Conservation (phyloP, 2,113 vertebrate genomes). For the Drymodes brunneopygia region DNA sequence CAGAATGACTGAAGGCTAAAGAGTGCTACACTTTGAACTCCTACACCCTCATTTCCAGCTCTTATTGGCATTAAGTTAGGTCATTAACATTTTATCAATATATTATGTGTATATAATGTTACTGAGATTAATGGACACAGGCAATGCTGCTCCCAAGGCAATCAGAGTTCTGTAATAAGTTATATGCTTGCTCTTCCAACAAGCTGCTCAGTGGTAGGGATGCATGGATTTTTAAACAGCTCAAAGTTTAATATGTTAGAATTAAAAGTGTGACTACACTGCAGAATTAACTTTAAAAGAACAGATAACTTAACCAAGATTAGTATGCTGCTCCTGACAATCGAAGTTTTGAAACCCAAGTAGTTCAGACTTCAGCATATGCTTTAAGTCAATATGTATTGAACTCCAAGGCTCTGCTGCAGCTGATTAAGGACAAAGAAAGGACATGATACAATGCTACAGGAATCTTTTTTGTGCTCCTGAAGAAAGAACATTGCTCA, state of each 20-base stretch:
- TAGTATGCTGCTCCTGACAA: slow-evolving; percentile 20
- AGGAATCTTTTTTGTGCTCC: slow-evolving; percentile 1
- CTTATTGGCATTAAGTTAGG: slow-evolving; percentile 48
- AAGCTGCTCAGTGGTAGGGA: background rate
- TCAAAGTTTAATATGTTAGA: background rate
- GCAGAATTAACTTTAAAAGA: slow-evolving; percentile 24
- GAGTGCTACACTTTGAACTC: slow-evolving; percentile 38
- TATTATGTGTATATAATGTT: slow-evolving; percentile 48
- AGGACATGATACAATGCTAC: background rate
- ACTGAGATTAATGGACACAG: slow-evolving; percentile 47
- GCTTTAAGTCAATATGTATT: slow-evolving; percentile 39
- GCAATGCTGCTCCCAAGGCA: slow-evolving; percentile 5
- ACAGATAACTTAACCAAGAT: slow-evolving; percentile 18
- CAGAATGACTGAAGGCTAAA: background rate
- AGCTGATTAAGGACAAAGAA: slow-evolving; percentile 31
- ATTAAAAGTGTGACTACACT: slow-evolving; percentile 10
- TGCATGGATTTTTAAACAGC: slow-evolving; percentile 42
- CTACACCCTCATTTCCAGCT: slow-evolving; percentile 38
- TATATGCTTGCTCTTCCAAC: slow-evolving; percentile 6
- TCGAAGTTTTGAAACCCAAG: slow-evolving; percentile 35
- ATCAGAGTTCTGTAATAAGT: slow-evolving; percentile 6
- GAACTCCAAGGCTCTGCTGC: slow-evolving; percentile 37
- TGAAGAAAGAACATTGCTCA: slow-evolving; percentile 14
- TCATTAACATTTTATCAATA: slow-evolving; percentile 62
- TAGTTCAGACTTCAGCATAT: slow-evolving; percentile 39